Evolutionary conservation across 1,140 invertebrate genomes (phyloP).

Genomic region (Macrostomum lignano): DNA sequence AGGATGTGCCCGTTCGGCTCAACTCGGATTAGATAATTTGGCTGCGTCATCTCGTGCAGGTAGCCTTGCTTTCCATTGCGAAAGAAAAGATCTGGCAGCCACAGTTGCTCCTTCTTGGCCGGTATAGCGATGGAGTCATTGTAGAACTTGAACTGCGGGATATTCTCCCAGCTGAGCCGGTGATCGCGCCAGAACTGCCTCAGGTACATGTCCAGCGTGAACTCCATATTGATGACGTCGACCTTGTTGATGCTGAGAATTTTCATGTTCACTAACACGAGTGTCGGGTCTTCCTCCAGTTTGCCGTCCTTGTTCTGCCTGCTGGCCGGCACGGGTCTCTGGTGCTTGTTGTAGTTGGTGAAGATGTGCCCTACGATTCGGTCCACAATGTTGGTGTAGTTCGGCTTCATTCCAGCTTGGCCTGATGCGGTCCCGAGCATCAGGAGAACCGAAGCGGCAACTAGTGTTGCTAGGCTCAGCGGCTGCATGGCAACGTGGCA

Average conservation of each 20-base stretch:
- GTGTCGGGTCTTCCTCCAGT: too few species aligned
- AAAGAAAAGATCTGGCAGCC: conserved; percentile 8
- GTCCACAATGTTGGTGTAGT: too few species aligned
- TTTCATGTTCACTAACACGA: conserved; percentile 3
- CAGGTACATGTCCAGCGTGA: neutral
- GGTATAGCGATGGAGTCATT: neutral
- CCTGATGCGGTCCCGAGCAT: too few species aligned
- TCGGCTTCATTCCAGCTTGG: too few species aligned
- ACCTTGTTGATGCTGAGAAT: conserved; percentile 1
- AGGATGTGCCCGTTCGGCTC: conserved; percentile 3
- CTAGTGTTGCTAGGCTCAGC: too few species aligned
- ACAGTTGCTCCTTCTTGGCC: neutral
- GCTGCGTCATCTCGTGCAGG: conserved; percentile 6
- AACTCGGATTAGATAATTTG: conserved; percentile 6
- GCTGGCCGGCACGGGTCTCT: too few species aligned
- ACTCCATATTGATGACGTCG: conserved; percentile 5
- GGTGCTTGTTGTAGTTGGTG: too few species aligned
- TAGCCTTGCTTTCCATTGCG: conserved; percentile 7
- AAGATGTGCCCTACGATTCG: too few species aligned
- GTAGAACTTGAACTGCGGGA: conserved; percentile 1
- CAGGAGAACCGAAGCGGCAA: too few species aligned
- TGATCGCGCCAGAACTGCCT: conserved; percentile 3
- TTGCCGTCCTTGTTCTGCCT: too few species aligned
- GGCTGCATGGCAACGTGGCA: too few species aligned
- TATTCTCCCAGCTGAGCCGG: conserved; percentile 2